A percentile compares a stretch with the other conserved stretches of the same genome.
Evolutionary conservation across 2,797 vertebrate genomes (phyloP).

Genomic region (Takifugu ocellatus): DNA sequence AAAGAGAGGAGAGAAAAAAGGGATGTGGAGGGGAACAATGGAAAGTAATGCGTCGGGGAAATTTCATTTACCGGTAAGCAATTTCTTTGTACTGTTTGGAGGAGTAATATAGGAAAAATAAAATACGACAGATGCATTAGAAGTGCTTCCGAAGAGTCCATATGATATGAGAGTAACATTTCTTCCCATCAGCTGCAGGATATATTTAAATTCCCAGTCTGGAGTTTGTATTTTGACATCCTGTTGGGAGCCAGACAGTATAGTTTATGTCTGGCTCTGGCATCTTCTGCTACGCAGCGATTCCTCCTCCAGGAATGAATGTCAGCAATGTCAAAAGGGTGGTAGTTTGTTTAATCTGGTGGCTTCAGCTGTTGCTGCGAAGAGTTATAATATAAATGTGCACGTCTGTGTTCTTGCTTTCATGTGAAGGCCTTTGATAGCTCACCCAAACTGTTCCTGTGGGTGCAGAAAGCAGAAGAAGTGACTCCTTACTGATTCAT

Average conservation of each 20-base stretch:
- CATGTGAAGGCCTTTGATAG: neutral
- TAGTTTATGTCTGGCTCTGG: constrained; percentile 54
- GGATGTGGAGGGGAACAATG: constrained; percentile 1
- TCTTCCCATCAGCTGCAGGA: constrained; percentile 30
- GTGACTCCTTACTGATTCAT: constrained; percentile 42
- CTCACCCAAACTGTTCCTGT: constrained; percentile 8
- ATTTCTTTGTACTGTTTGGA: constrained; percentile 4
- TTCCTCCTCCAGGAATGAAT: constrained; percentile 67
- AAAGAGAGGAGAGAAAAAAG: constrained; percentile 6
- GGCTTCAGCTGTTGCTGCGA: constrained; percentile 47
- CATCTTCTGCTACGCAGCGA: constrained; percentile 40
- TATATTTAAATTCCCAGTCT: constrained; percentile 25
- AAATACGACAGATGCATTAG: neutral
- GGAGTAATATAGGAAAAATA: no score
- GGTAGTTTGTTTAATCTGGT: constrained; percentile 56
- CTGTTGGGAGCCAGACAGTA: constrained; percentile 45
- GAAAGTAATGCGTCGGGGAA: constrained; percentile 24
- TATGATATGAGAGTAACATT: constrained; percentile 7
- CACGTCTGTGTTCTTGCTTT: constrained; percentile 21
- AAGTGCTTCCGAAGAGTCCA: constrained; percentile 25
- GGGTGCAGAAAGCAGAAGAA: constrained; percentile 53
- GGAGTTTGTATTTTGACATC: constrained; percentile 51
- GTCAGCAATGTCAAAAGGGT: constrained; percentile 50
- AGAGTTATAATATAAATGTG: constrained; percentile 32
- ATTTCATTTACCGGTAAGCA: constrained; percentile 6